A percentile compares a stretch with the other conserved stretches of the same genome.
Conservation (phyloP, 2,797 vertebrate genomes). For the Clamator glandarius region DNA sequence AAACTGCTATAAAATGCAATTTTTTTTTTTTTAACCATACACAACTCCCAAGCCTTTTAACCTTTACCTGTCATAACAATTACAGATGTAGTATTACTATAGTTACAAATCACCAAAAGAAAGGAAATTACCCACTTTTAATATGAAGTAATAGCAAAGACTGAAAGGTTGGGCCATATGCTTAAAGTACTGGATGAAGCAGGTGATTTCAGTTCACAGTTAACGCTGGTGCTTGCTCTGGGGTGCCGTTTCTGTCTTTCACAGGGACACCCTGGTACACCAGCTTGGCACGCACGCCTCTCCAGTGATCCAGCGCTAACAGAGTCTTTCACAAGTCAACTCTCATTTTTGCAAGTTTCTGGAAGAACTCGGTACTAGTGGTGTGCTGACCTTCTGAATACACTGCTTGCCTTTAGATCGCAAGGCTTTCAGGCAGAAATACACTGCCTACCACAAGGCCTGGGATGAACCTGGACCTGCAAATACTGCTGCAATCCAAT, state of each 20-base stretch:
- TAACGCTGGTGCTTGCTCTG: neutral
- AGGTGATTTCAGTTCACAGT: neutral
- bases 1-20: neutral
- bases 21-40: neutral
- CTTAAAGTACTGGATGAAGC: neutral
- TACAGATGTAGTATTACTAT: neutral
- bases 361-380: neutral
- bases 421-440: neutral
- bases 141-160: neutral
- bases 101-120: neutral
- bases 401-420: neutral
- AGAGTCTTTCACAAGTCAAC: neutral
- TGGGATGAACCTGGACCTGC: neutral
- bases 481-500: neutral
- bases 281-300: accelerated
- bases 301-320: neutral
- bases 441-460: too few relatives aligned
- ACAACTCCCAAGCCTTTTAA: neutral
- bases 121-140: neutral
- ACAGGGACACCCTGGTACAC: accelerated
- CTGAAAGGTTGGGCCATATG: neutral
- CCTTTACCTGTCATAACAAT: neutral
- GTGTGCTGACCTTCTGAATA: neutral
- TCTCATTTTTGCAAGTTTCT: neutral
- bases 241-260: neutral